Base-by-base conservation (phyloP, 2,113 vertebrate genomes). In the Pachycephala philippinensis region DNA sequence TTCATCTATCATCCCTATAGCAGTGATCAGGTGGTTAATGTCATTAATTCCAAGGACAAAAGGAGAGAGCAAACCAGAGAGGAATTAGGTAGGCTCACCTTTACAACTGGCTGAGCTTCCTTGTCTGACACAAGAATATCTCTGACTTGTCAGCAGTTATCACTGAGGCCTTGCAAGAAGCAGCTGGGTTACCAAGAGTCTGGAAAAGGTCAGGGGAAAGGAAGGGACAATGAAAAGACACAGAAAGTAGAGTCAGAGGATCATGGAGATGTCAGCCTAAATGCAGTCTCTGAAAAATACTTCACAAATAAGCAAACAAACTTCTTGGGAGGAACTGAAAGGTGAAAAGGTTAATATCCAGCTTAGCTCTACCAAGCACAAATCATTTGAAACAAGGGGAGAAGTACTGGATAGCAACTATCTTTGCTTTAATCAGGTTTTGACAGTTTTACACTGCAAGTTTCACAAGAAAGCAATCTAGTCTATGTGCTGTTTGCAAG, bases 31-130 rank as follows among this genome's bases (percentile, higher is more conserved):
- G 59, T 86, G 63, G 63, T 84, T 95, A 96, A 88, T 42, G 35
- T 33, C 31, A 77, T 92, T 95, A 90, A 95, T 95, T 91, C 47
- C 93, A 92, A 92, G 80, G 91, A 91, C 80, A 81, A 86, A 77
- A 90, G 39, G 52, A 87, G 84, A 84, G 54, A 81, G 63, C 3
- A 95, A 93, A 68, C 15, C 31, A 44, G 64, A 74, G 37, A 76
- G n/a, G 53, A 90, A 93, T 84, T 88, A 86, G 52, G 60, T 68
- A 85, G 65, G 13, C 31, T 91, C 2, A 2, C 39, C 27, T 84
- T 95, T 95, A 90, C 77, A 87, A 23, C 28, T 84, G 80, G 27
- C 72, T 92, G 56, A 84, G 17, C 24, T 89, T 92, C 64, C 52
- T 61, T 9, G 2, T 84, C 60, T 84, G 84, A 74, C 47, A 66